Base-by-base conservation (phyloP, 1,140 invertebrate species). In the Philopotamus ludificatus region DNA sequence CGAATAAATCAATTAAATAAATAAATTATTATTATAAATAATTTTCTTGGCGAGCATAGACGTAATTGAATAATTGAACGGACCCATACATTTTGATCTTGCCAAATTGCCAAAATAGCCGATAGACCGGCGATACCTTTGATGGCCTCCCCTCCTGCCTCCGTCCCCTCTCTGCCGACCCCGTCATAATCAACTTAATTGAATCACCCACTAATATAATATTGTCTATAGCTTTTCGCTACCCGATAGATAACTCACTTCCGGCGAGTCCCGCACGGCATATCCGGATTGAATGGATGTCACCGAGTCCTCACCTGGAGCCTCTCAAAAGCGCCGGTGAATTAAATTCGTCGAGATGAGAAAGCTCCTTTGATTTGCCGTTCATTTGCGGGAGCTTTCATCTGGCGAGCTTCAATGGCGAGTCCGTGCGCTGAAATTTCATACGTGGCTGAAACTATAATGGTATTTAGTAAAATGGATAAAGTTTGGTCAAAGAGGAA, bases 261-360 rank as follows among this genome's bases (percentile, higher is more conserved):
- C 12, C 28, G 28, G 28, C 4, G 28, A 4, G 12, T 34, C 28
- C 3, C 15, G n/a, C 8, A 18, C 9, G 22, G 58, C 18, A 49
- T 60, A 60, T 60, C 58, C 44, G 58, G 58, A 60, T 60, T 57
- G 54, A 57, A 57, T 57, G 21, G 50, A 53, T 25, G 50, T 25
- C 20, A 1, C 50, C 20, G 23, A 7, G 22, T 10, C 22, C 28
- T 53, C 16, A 53, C 21, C 50, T 53, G 50, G 22, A 53, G 22
- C 21, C 50, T 25, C 22, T 53, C 50, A 53, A 22, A 53, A 18
- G 47, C 15, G 10, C 47, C 20, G 23, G 15, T 22, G 22, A 53
- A 53, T 53, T 53, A 53, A 16, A 53, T 53, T 53, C 28, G n/a
- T 4, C 22, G 18, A 22, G 54, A 39, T 42, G 54, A 57, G 54